Evolutionary conservation across 2,888 invertebrate genomes (phyloP).

Genomic region (Harpalus rufipes): DNA sequence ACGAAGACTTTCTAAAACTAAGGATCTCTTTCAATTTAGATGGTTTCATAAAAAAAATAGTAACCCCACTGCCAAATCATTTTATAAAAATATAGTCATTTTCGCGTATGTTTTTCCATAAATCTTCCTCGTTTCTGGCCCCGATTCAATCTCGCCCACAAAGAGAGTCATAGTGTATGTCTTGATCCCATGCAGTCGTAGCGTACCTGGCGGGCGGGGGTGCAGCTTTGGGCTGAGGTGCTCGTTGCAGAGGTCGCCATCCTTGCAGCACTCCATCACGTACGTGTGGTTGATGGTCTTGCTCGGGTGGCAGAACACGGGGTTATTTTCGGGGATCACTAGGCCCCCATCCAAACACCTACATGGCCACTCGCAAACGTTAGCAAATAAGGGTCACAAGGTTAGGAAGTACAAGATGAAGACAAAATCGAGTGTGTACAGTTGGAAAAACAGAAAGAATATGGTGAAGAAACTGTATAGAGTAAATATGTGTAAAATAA

Average conservation of each 20-base stretch:
- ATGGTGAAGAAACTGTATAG: too few species aligned
- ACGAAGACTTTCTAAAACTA: too few species aligned
- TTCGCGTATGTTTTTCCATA: not conserved
- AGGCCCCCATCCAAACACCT: slow-evolving; percentile 89
- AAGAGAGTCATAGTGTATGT: slow-evolving; percentile 51
- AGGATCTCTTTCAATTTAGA: too few species aligned
- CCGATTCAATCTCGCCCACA: not conserved
- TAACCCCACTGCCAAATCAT: not conserved
- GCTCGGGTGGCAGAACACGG: slow-evolving; percentile 89
- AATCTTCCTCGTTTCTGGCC: not conserved
- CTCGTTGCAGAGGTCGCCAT: slow-evolving; percentile 87
- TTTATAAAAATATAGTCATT: not conserved
- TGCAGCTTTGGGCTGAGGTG: slow-evolving; percentile 84
- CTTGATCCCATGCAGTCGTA: slow-evolving; percentile 70
- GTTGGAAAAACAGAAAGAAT: too few species aligned
- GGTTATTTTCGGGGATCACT: slow-evolving; percentile 88
- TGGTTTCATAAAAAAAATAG: too few species aligned
- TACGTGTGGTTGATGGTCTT: slow-evolving; percentile 87
- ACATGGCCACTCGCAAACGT: slow-evolving; percentile 61
- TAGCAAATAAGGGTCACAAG: not conserved
- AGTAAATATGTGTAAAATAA: too few species aligned
- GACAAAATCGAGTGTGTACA: not conserved
- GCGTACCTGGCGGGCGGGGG: slow-evolving; percentile 84
- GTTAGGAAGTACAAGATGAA: slow-evolving; percentile 5
- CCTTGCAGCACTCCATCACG: slow-evolving; percentile 90